Percentiles rank a stretch among this genome's conserved stretches.
Conservation (phyloP, 2,888 invertebrate genomes). For the Standfussiana lucernea region DNA sequence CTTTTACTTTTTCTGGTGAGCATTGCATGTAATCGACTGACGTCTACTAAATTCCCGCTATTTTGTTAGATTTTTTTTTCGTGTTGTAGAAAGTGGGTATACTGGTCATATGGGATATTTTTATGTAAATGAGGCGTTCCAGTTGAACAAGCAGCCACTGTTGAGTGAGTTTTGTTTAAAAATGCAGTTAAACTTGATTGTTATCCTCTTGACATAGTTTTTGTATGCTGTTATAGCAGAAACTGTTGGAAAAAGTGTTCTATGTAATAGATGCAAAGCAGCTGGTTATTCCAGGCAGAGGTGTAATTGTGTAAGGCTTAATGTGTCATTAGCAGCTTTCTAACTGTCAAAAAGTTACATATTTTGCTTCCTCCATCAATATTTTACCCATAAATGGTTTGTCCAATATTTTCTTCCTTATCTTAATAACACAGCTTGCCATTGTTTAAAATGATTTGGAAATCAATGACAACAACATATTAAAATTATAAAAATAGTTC, state of each 20-base stretch:
- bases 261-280: conserved; percentile 34
- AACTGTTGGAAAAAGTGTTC: conserved; percentile 33
- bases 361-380: neutral
- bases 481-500: neutral
- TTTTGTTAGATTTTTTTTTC: conserved; percentile 72
- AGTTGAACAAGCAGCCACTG: conserved; percentile 76
- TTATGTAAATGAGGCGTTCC: conserved; percentile 80
- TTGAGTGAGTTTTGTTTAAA: conserved; percentile 71
- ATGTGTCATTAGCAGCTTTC: conserved; percentile 35
- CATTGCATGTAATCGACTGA: conserved; percentile 65
- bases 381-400: neutral
- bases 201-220: conserved; percentile 70
- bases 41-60: conserved; percentile 76
- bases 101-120: conserved; percentile 65
- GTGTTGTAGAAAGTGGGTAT: conserved; percentile 72
- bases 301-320: conserved; percentile 40
- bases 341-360: conserved; percentile 21
- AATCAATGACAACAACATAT: neutral
- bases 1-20: conserved; percentile 87
- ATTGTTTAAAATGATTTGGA: conserved; percentile 15
- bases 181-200: conserved; percentile 76
- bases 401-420: conserved; percentile 7
- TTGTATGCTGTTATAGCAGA: conserved; percentile 37
- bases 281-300: conserved; percentile 20
- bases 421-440: neutral